Evolutionary conservation across 2,888 invertebrate genomes (phyloP).

Genomic region (Sinopyrophorus schimmeli): DNA sequence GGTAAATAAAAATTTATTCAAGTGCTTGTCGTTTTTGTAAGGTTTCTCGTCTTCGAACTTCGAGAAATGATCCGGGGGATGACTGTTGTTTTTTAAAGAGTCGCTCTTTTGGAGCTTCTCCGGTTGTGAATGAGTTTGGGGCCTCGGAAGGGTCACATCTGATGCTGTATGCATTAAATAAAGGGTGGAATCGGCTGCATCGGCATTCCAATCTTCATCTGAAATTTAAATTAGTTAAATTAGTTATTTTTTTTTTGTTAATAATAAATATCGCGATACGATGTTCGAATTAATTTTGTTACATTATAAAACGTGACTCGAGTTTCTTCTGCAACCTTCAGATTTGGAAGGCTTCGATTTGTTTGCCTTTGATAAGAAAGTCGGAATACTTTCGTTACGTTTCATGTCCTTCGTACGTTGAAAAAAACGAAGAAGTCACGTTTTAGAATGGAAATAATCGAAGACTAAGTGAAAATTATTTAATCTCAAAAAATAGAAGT

Average conservation of each 20-base stretch:
- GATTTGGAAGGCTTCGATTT: no score
- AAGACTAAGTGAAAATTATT: background rate
- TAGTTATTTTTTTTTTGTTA: no score
- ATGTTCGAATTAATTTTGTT: no score
- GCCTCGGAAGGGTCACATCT: conserved; percentile 49
- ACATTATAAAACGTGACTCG: no score
- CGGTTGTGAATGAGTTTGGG: conserved; percentile 27
- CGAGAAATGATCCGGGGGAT: conserved; percentile 55
- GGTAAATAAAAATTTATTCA: conserved; percentile 31
- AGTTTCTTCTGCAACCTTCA: no score
- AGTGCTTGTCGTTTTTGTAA: conserved; percentile 52
- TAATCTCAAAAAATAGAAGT: background rate
- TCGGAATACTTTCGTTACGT: no score
- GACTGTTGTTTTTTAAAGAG: conserved; percentile 55
- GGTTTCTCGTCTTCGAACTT: conserved; percentile 35
- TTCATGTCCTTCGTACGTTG: no score
- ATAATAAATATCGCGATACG: no score
- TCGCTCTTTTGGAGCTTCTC: conserved; percentile 34
- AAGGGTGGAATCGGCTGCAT: conserved; percentile 60
- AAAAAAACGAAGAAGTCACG: no score
- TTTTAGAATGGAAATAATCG: background rate
- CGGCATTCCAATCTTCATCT: conserved; percentile 79
- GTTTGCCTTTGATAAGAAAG: no score
- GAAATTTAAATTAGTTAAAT: conserved; percentile 47
- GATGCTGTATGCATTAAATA: conserved; percentile 66